Base-by-base conservation (phyloP, 2,113 vertebrate genomes). In the Xiphorhynchus elegans region DNA sequence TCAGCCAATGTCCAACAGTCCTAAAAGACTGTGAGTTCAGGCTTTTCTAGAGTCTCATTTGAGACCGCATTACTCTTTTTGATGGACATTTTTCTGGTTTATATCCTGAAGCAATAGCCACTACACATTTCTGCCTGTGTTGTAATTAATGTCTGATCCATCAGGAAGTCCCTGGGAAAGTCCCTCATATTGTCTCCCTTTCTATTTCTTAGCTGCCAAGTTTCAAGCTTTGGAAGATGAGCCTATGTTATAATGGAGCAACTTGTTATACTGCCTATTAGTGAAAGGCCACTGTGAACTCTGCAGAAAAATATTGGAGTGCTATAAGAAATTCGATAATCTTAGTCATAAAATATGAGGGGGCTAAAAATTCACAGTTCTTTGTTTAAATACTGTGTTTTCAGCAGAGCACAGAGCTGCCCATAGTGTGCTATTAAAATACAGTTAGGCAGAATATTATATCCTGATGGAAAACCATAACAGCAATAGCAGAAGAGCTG, bases 331-430 rank as follows among this genome's bases (percentile, higher is more conserved):
- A 73, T 82, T 73, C 63, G 87, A 63, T 85, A 91, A 69, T 66
- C 49, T 69, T 55, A 69, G 37, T 59, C 53, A 85, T 69, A 66
- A 96, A 87, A 82, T 87, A 91, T 18, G 58, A 76, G 69, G 12
- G 55, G 25, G 53, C 85, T 93, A 93, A 96, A 95, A 95, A 91
- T 35, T 58, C 77, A 52, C 49, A 76, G 74, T 53, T 84, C 46
- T 87, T 87, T 77, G 56, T 79, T 91, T 91, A 95, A 95, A 95
- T 89, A 69, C 3, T 82, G 63, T 74, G 73, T 79, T 87, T 87
- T 53, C 66, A 42, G n/a, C 46, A 87, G 66, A 79, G 66, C 42
- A 60, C 53, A 83, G 82, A 80, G 46, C 55, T 94, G 53, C 28
- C 70, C 20, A 60, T 18, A 80, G 74, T 7, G 26, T 89, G 78